These are phyloP conservation scores for Yoshiicerus persimilis DNA, from an alignment of 1,140 invertebrate species.

Conservation along the genomic window DNA sequence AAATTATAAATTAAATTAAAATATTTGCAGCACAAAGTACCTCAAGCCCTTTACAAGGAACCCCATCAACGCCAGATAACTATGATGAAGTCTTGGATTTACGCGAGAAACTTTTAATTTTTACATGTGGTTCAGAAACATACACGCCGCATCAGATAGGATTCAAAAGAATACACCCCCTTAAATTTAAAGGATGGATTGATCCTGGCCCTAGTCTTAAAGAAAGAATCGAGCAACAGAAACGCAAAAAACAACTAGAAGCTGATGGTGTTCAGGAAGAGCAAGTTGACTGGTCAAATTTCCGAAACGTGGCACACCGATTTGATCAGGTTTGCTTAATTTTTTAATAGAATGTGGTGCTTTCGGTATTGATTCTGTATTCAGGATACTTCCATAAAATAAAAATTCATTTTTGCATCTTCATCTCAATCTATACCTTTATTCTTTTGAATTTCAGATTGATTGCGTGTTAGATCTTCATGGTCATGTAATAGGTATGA, in stretches of 20 bases:
- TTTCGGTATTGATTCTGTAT: no score
- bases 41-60: neutral
- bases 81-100: constrained; percentile 44
- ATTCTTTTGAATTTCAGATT: constrained; percentile 52
- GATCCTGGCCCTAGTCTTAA: constrained; percentile 69
- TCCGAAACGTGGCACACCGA: constrained; percentile 67
- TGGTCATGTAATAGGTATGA: constrained; percentile 88
- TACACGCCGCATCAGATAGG: constrained; percentile 83
- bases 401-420: neutral
- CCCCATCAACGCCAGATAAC: constrained; percentile 27
- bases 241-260: constrained; percentile 59
- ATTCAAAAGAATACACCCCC: constrained; percentile 75
- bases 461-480: constrained; percentile 84
- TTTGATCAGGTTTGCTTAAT: constrained; percentile 64
- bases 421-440: neutral
- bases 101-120: constrained; percentile 67
- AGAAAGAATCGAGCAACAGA: constrained; percentile 65
- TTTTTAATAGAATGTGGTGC: no score
- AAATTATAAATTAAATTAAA: neutral
- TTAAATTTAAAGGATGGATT: constrained; percentile 69
- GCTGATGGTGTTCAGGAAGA: constrained; percentile 49
- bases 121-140: constrained; percentile 80
- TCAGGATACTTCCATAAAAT: no score
- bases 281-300: constrained; percentile 67
- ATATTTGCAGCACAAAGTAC: neutral